A percentile compares a stretch with the other conserved stretches of the same genome.
Evolutionary conservation across 2,797 vertebrate species (phyloP).

Genomic region (Lacerta agilis): DNA sequence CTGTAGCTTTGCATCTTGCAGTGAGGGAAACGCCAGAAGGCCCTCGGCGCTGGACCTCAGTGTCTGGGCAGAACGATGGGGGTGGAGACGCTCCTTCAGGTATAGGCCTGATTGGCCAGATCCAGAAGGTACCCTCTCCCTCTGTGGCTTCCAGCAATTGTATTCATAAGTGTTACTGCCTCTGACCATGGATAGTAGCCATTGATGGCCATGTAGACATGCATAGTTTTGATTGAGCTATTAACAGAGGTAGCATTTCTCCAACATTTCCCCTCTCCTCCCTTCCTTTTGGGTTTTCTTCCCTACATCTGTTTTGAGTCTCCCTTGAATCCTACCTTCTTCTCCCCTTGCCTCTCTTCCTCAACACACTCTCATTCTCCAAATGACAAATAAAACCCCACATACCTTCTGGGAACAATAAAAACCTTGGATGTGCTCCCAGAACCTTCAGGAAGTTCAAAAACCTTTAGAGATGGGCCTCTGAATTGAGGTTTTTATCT

Average conservation of each 20-base stretch:
- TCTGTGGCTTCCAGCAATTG: no score
- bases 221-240: background rate
- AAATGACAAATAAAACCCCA: constrained; percentile 57
- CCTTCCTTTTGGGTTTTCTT: constrained; percentile 29
- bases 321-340: constrained; percentile 61
- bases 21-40: background rate
- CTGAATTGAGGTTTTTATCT: constrained; percentile 63
- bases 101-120: no score
- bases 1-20: no score
- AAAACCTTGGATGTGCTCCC: constrained; percentile 61
- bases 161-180: no score
- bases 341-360: constrained; percentile 30
- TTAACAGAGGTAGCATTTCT: constrained; percentile 48
- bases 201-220: no score
- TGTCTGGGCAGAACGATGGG: no score
- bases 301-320: constrained; percentile 67
- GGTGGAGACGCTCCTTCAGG: no score
- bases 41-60: background rate
- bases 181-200: no score
- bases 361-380: constrained; percentile 29
- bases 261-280: constrained; percentile 15
- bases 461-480: constrained; percentile 53
- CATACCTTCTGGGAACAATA: constrained; percentile 59
- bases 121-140: no score
- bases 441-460: constrained; percentile 64